Percentiles rank a stretch among this genome's conserved stretches.
These are phyloP conservation scores for Aphyosemion australe DNA, from an alignment of 2,113 vertebrate genomes.

Conservation along the genomic window DNA sequence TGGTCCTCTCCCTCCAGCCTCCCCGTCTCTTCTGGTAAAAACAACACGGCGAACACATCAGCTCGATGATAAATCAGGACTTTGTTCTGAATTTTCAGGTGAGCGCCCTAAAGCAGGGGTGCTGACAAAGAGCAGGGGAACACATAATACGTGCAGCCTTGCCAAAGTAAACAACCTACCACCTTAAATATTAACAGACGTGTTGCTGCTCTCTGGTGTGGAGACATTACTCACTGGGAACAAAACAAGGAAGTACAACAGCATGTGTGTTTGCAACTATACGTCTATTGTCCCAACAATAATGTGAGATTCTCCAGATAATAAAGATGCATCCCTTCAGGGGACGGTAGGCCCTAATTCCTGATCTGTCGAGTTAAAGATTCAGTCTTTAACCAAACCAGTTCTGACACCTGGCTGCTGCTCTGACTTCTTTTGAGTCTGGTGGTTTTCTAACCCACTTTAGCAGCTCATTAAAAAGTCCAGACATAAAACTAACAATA, in stretches of 20 bases:
- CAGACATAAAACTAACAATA: slow-evolving; percentile 23
- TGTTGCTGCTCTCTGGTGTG: background rate
- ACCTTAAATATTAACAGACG: background rate
- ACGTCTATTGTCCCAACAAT: too few relatives aligned
- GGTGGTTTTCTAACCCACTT: background rate
- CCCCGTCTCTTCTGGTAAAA: slow-evolving; percentile 66
- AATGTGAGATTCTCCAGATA: too few relatives aligned
- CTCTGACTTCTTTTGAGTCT: slow-evolving; percentile 21
- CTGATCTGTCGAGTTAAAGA: too few relatives aligned
- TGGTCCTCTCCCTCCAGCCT: slow-evolving; percentile 54
- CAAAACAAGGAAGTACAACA: too few relatives aligned
- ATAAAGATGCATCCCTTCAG: too few relatives aligned
- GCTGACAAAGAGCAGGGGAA: background rate
- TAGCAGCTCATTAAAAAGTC: slow-evolving; percentile 30
- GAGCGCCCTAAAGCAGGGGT: background rate
- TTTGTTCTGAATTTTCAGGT: background rate
- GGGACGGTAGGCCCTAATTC: too few relatives aligned
- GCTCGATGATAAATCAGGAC: background rate
- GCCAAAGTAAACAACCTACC: background rate
- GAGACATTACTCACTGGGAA: too few relatives aligned
- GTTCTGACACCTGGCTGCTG: slow-evolving; percentile 3
- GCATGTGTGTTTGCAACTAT: too few relatives aligned
- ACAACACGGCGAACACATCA: slow-evolving; percentile 1
- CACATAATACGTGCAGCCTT: too few relatives aligned
- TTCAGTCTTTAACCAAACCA: too few relatives aligned